phyloP scores from a whole-genome alignment of 2,888 invertebrate genomes.

The Hesperia comma region DNA sequence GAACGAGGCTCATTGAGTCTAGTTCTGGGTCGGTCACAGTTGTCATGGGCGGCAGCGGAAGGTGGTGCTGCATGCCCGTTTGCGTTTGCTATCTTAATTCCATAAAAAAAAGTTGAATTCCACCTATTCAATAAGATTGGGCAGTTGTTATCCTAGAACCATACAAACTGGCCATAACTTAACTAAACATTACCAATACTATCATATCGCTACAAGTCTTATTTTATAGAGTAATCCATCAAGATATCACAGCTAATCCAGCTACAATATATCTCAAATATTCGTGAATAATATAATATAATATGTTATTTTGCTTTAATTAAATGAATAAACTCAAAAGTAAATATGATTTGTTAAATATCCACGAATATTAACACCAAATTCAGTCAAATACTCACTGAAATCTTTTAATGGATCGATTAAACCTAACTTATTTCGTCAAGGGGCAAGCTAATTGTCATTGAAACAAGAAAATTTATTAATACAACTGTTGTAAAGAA shows the following conservation, averaged over 20 bases:
- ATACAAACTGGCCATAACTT: neutral
- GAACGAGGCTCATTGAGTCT: no score
- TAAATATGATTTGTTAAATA: neutral
- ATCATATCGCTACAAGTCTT: no score
- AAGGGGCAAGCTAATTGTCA: neutral
- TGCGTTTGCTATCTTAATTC: no score
- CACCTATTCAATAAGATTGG: no score
- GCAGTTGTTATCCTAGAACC: neutral
- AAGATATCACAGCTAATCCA: constrained; percentile 43
- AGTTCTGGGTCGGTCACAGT: no score
- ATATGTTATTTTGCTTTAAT: no score
- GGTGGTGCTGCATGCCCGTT: no score
- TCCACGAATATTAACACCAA: constrained; percentile 26
- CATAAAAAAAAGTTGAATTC: no score
- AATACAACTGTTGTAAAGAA: neutral
- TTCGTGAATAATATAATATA: constrained; percentile 4
- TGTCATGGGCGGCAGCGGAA: no score
- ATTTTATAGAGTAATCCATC: constrained; percentile 36
- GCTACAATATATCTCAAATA: constrained; percentile 19
- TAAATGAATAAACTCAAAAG: neutral
- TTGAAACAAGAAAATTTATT: no score
- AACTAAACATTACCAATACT: constrained; percentile 9
- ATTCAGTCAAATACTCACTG: constrained; percentile 26
- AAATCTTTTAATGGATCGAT: constrained; percentile 30
- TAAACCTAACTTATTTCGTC: constrained; percentile 23